phyloP scores from a whole-genome alignment of 2,113 vertebrate species.

The Pluvianellus socialis region DNA sequence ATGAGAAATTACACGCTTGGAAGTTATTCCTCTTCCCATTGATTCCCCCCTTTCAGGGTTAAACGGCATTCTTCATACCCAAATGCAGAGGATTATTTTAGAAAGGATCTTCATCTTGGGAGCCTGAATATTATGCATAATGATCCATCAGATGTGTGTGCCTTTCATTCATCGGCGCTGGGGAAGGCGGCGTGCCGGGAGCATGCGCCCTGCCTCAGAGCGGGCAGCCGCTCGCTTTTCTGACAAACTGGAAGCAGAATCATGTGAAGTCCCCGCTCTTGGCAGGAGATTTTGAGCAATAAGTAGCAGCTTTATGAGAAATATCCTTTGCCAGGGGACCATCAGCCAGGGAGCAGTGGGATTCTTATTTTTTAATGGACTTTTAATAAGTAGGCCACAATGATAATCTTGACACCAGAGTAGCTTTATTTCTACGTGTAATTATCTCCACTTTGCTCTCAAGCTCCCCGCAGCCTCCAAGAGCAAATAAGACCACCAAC shows the following conservation, averaged over 20 bases:
- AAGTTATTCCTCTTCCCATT: neutral
- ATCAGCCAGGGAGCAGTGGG: conserved; percentile 38
- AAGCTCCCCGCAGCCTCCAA: conserved; percentile 14
- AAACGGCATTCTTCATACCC: neutral
- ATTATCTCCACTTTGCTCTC: conserved; percentile 2
- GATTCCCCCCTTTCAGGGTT: neutral
- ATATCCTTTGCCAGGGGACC: conserved; percentile 55
- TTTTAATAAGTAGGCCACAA: conserved; percentile 66
- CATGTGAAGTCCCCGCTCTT: neutral
- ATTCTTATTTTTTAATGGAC: conserved; percentile 59
- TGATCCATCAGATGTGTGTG: neutral
- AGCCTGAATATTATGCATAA: neutral
- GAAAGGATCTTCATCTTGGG: neutral
- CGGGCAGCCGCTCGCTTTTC: neutral
- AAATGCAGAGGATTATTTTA: neutral
- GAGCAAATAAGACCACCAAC: conserved; percentile 48
- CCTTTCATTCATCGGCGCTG: neutral
- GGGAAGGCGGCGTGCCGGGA: neutral
- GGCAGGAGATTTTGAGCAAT: conserved; percentile 43
- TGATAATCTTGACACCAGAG: conserved; percentile 40
- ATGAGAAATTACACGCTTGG: neutral
- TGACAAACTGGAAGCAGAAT: conserved; percentile 28
- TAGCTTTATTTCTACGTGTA: neutral
- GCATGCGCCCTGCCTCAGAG: neutral
- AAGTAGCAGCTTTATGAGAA: conserved; percentile 60